phyloP scores from a whole-genome alignment of 2,888 invertebrate species.

The Scrobipalpa costella region DNA sequence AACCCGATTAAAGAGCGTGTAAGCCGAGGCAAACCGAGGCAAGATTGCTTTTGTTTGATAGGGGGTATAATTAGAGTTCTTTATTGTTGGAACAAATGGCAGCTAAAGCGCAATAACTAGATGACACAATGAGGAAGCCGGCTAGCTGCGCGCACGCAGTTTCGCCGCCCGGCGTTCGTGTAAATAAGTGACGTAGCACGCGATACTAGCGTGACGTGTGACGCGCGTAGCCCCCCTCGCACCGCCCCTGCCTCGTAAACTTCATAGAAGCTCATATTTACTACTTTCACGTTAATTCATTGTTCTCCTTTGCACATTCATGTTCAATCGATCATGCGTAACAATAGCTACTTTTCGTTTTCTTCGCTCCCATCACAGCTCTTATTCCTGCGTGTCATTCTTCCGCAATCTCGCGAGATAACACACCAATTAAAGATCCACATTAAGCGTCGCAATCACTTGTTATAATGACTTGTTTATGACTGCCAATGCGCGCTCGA shows the following conservation, averaged over 20 bases:
- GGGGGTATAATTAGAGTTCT: slow-evolving; percentile 14
- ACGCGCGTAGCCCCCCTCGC: slow-evolving; percentile 30
- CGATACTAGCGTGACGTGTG: slow-evolving; percentile 60
- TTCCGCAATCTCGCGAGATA: slow-evolving; percentile 16
- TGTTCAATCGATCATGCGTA: slow-evolving; percentile 12
- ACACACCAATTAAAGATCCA: not conserved
- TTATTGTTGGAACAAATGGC: slow-evolving; percentile 25
- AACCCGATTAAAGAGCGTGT: not conserved
- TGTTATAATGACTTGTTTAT: slow-evolving; percentile 20
- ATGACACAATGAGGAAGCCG: slow-evolving; percentile 60
- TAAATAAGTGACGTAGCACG: slow-evolving; percentile 66
- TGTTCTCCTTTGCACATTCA: slow-evolving; percentile 24
- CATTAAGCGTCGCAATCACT: not conserved
- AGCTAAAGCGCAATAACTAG: slow-evolving; percentile 38
- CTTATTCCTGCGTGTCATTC: slow-evolving; percentile 4
- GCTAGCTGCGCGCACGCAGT: slow-evolving; percentile 29
- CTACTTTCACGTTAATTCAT: slow-evolving; percentile 32
- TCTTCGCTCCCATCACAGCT: not conserved
- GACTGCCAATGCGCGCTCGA: slow-evolving; percentile 21
- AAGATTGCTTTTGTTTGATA: slow-evolving; percentile 10
- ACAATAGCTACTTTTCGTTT: slow-evolving; percentile 12
- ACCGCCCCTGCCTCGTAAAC: slow-evolving; percentile 26
- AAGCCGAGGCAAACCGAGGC: slow-evolving; percentile 4
- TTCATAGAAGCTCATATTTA: slow-evolving; percentile 28
- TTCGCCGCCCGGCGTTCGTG: slow-evolving; percentile 36